Base-by-base conservation (phyloP, 2,797 vertebrate genomes). In the Forpus xanthops region DNA sequence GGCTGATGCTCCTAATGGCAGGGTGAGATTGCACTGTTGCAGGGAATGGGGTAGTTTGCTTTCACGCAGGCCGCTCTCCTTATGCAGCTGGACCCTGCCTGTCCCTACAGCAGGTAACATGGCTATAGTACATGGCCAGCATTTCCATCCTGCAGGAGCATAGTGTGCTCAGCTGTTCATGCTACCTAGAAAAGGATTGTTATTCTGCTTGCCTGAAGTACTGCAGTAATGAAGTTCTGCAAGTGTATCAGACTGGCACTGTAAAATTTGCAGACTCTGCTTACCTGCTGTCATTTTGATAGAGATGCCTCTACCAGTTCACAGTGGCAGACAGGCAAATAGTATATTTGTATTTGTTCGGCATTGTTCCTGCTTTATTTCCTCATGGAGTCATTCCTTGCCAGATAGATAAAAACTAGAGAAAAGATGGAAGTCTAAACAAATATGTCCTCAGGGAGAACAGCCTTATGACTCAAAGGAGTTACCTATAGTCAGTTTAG, bases 241-340 rank as follows among this genome's bases (percentile, higher is more conserved):
- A 33, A 66, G 41, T 52, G 15, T 39, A 41, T 73, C 41, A 39
- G 44, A 60, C 61, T 9, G 0, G 58, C 27, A 15, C 62, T 35
- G 66, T 65, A 73, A 82, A 74, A 78, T 52, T 61, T 50, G 67
- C 27, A n/a, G 66, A 39, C 31, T 64, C 31, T 37, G n/a, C n/a
- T 56, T 76, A 44, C 60, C 61, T 77, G 30, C 49, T 87, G 92
- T 49, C 35, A 35, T 89, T 85, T 61, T 61, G 72, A 68, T 55
- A 56, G 70, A 87, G 61, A 52, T 25, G 42, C 50, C 42, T 70
- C 25, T 55, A 52, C 74, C 25, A 21, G 42, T 67, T 85, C 62
- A 41, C 2, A 5, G 55, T 67, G 30, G 35, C 47, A 87, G 78
- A 39, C 65, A 84, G 79, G 42, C 37, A 85, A 85, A 75, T 33